Conservation (phyloP, 2,888 invertebrate species). For the Aromia moschata region DNA sequence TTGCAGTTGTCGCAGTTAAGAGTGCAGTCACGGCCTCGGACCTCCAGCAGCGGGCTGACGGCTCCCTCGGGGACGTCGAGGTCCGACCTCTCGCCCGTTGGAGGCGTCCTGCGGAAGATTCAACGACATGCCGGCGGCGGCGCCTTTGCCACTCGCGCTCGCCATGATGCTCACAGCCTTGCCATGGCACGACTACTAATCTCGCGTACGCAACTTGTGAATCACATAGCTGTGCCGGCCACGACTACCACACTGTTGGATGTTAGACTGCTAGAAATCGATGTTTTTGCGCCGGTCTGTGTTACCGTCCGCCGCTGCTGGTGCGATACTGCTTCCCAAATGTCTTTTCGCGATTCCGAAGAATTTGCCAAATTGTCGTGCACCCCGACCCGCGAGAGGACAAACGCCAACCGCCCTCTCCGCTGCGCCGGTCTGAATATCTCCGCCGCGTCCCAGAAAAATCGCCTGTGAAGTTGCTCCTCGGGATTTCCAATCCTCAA, state of each 20-base stretch:
- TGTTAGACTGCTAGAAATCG: constrained; percentile 48
- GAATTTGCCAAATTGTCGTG: constrained; percentile 21
- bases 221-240: constrained; percentile 33
- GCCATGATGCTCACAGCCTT: constrained; percentile 32
- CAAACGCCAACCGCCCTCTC: background rate
- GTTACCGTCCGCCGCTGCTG: constrained; percentile 31
- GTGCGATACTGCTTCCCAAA: constrained; percentile 33
- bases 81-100: constrained; percentile 60
- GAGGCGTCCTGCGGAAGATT: constrained; percentile 66
- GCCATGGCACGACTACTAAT: constrained; percentile 29
- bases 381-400: background rate
- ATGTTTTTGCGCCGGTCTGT: constrained; percentile 55
- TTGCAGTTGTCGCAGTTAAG: constrained; percentile 77
- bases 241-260: constrained; percentile 37
- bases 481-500: too few relatives aligned
- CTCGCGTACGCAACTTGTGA: constrained; percentile 33
- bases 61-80: constrained; percentile 73
- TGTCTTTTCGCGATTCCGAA: constrained; percentile 29
- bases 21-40: constrained; percentile 76
- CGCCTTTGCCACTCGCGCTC: constrained; percentile 10
- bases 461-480: too few relatives aligned
- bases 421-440: background rate
- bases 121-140: constrained; percentile 64
- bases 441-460: background rate
- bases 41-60: constrained; percentile 75